Evolutionary conservation across 2,113 vertebrate species (phyloP).

Genomic region (Lipotes vexillifer): DNA sequence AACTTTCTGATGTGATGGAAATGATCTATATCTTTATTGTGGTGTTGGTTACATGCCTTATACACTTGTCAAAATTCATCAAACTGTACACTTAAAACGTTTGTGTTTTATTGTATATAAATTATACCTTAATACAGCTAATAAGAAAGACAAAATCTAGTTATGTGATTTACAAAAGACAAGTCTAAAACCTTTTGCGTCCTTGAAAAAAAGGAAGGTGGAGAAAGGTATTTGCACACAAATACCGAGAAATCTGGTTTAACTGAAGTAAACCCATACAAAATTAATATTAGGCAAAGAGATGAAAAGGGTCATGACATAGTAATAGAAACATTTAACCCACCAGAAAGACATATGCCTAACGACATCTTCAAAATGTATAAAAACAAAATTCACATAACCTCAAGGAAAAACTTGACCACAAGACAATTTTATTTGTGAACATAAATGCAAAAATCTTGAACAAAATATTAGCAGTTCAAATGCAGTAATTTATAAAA

Average conservation of each 20-base stretch:
- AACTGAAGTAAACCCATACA: neutral
- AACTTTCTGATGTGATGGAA: slow-evolving; percentile 35
- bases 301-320: neutral
- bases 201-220: neutral
- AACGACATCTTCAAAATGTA: slow-evolving; percentile 10
- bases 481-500: neutral
- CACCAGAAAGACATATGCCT: neutral
- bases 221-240: neutral
- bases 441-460: slow-evolving; percentile 14
- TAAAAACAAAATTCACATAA: neutral
- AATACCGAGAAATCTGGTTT: neutral
- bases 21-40: slow-evolving; percentile 34
- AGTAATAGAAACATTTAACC: slow-evolving; percentile 28
- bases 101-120: neutral
- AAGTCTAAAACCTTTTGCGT: slow-evolving; percentile 1
- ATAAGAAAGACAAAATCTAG: neutral
- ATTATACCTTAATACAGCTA: neutral
- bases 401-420: slow-evolving; percentile 13
- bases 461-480: neutral
- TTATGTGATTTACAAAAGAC: neutral
- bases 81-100: neutral
- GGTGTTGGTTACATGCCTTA: slow-evolving; percentile 17
- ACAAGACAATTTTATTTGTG: neutral
- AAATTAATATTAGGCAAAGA: slow-evolving; percentile 30
- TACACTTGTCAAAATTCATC: slow-evolving; percentile 18